Evolutionary conservation across 2,113 vertebrate genomes (phyloP), one percentile per base, ranked within the genome.

Genomic region (Notothenia rossii): DNA sequence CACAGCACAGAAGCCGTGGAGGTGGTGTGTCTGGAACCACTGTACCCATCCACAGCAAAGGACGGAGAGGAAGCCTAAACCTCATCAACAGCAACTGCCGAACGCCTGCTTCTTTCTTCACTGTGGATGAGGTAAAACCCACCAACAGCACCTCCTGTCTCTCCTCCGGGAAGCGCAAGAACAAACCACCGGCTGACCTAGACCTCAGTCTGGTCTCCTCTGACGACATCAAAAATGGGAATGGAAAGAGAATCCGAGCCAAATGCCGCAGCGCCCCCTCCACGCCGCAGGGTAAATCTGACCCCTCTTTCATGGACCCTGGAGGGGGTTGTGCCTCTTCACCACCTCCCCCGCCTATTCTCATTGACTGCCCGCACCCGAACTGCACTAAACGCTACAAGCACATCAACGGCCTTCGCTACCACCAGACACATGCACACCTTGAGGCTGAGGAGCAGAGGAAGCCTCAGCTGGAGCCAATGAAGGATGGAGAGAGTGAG

Each of bases 371-470:
- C 79, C 98, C 98, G 50, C 98, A 99, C 80, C 98, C 98, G 46
- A 99, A 99, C 91, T 99, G 98, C 95, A 99, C 98, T 96, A 99
- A 99, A 92, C 98, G 98, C 84, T 99, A 99, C 93, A 99, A 99
- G 96, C 98, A 99, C 95, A 99, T 99, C 90, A 99, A 99, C 1
- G 98, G 98, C 66, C 93, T 99, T 66, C 94, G 98, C 56, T 99
- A 99, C 92, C 98, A 99, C 91, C 98, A 99, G 93, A 98, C 97
- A 10, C 98, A 99, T 0, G 98, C 98, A 79, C 98, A 99, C 92
- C 94, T 99, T 84, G 98, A 99, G 75, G 95, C 93, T 0, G 97
- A 99, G 78, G 90, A 92, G 71, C 92, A 87, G 79, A 97, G 95
- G 86, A 98, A 99, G 75, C 95, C 97, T 66, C 97, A 99, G 63